These are phyloP conservation scores for Tetranychus cinnabarinus DNA, from an alignment of 1,140 invertebrate species.

Conservation along the genomic window DNA sequence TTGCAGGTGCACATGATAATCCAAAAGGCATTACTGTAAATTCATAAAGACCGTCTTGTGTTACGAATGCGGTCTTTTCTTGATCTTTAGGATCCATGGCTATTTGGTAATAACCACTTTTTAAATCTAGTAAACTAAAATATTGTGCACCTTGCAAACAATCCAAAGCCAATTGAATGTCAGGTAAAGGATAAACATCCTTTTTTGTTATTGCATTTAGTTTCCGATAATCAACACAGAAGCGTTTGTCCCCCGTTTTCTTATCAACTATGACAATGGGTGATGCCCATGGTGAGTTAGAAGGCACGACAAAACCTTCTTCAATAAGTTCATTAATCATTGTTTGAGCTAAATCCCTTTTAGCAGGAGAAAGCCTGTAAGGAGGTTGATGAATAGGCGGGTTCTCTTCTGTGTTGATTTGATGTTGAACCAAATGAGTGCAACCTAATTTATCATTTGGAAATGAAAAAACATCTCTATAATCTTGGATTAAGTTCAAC, in stretches of 20 bases:
- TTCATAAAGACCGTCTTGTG: constrained; percentile 8
- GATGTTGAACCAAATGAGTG: background rate
- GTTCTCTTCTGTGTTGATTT: background rate
- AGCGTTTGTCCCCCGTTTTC: constrained; percentile 21
- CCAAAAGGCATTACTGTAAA: constrained; percentile 14
- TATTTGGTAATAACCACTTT: constrained; percentile 7
- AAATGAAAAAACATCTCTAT: background rate
- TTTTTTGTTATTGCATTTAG: constrained; percentile 19
- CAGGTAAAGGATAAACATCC: constrained; percentile 20
- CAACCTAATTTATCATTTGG: background rate
- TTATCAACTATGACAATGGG: constrained; percentile 28
- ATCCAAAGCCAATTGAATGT: constrained; percentile 18
- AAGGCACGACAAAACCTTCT: constrained; percentile 24
- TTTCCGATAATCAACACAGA: constrained; percentile 27
- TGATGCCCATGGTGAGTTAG: constrained; percentile 21
- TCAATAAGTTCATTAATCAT: constrained; percentile 10
- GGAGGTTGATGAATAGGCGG: background rate
- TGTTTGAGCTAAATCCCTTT: background rate
- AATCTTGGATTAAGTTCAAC: background rate
- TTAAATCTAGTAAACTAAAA: constrained; percentile 8
- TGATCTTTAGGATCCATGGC: background rate
- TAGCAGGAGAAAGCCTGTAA: background rate
- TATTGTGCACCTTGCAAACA: constrained; percentile 13
- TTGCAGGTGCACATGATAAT: constrained; percentile 10
- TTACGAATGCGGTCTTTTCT: constrained; percentile 8